These are phyloP conservation scores for Rhea pennata DNA, from an alignment of 2,113 vertebrate species.

Conservation along the genomic window DNA sequence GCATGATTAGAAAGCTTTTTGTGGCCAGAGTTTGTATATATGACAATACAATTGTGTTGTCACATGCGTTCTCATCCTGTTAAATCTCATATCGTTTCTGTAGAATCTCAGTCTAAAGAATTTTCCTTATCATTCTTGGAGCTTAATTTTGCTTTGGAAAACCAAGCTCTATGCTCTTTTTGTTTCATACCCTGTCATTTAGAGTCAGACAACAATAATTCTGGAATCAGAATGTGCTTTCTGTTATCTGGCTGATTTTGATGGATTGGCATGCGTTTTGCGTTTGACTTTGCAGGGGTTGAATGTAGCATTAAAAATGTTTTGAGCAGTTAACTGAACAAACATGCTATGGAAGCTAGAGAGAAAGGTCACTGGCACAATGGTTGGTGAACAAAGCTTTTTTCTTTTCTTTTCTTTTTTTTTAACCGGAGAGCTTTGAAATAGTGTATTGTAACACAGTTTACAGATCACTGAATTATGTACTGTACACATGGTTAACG, in stretches of 20 bases:
- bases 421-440: conserved; percentile 16
- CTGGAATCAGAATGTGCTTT: conserved; percentile 55
- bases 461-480: conserved; percentile 49
- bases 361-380: conserved; percentile 61
- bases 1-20: background rate
- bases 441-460: conserved; percentile 25
- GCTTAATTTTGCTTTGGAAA: conserved; percentile 63
- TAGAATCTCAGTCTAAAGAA: conserved; percentile 13
- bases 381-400: conserved; percentile 37
- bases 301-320: conserved; percentile 63
- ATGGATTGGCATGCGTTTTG: conserved; percentile 65
- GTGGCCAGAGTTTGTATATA: background rate
- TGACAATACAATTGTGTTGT: background rate
- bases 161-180: conserved; percentile 50
- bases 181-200: conserved; percentile 67
- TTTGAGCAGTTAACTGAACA: conserved; percentile 66
- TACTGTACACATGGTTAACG: conserved; percentile 60
- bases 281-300: conserved; percentile 73
- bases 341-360: conserved; percentile 52
- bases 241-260: conserved; percentile 74
- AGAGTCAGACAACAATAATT: conserved; percentile 68
- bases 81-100: conserved; percentile 37
- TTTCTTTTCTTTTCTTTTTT: background rate
- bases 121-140: conserved; percentile 6
- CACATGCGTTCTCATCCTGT: background rate